phyloP scores from a whole-genome alignment of 2,113 vertebrate genomes.

The Periophthalmodon schlosseri region DNA sequence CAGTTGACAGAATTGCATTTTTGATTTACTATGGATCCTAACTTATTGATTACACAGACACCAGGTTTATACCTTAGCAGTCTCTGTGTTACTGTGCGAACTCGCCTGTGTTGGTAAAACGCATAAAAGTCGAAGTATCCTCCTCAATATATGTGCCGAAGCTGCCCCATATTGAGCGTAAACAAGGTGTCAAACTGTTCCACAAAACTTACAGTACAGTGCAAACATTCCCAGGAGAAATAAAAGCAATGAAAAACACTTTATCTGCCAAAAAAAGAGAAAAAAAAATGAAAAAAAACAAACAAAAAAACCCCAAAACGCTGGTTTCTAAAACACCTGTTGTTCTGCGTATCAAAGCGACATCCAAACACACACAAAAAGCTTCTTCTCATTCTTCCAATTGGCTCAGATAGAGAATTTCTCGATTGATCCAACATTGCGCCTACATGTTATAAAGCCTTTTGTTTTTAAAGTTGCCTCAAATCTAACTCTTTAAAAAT shows the following conservation, averaged over 20 bases:
- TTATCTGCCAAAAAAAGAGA: not conserved
- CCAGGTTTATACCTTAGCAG: too few species aligned
- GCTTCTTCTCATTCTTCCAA: not conserved
- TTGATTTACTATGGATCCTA: too few species aligned
- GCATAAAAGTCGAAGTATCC: too few species aligned
- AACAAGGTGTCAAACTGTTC: not conserved
- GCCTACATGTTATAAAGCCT: not conserved
- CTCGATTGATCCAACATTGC: not conserved
- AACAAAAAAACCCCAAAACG: too few species aligned
- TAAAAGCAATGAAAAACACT: not conserved
- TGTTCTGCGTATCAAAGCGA: not conserved
- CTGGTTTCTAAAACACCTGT: not conserved
- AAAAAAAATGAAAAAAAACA: too few species aligned
- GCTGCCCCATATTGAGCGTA: too few species aligned
- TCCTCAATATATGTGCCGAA: too few species aligned
- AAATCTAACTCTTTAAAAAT: not conserved
- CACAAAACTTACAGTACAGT: not conserved
- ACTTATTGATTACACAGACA: too few species aligned
- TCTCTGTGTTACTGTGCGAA: too few species aligned
- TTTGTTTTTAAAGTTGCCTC: not conserved
- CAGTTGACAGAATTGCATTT: too few species aligned
- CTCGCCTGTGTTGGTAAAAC: too few species aligned
- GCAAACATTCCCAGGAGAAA: not conserved
- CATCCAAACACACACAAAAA: not conserved
- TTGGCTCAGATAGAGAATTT: not conserved